Percentiles rank a stretch among this genome's conserved stretches.
These are phyloP conservation scores for Artibeus lituratus DNA, from an alignment of 2,797 vertebrate genomes.

Conservation along the genomic window DNA sequence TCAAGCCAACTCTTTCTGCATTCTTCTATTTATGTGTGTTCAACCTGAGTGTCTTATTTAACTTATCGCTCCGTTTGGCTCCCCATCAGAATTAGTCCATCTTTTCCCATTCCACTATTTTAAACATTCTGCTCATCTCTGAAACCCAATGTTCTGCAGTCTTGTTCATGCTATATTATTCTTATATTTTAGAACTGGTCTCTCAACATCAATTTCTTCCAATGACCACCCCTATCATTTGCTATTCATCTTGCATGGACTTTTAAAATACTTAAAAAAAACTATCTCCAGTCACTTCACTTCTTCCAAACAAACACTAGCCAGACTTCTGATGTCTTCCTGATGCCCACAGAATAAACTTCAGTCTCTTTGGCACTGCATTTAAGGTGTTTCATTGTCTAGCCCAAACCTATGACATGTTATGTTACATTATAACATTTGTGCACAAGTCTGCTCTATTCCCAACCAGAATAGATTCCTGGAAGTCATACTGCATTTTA, in stretches of 20 bases:
- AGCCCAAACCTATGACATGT: neutral
- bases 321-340: neutral
- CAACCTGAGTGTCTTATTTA: neutral
- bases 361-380: neutral
- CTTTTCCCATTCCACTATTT: neutral
- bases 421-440: neutral
- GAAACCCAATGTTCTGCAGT: neutral
- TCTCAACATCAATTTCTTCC: neutral
- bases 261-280: constrained; percentile 21
- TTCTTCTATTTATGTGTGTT: neutral
- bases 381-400: neutral
- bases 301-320: neutral
- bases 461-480: neutral
- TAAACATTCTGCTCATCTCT: neutral
- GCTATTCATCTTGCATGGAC: neutral
- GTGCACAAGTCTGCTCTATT: neutral
- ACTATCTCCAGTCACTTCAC: neutral
- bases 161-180: neutral
- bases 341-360: neutral
- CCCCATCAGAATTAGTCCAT: neutral
- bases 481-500: neutral
- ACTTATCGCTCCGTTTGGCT: neutral
- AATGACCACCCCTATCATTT: neutral
- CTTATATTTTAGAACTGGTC: neutral
- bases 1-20: neutral